Evolutionary conservation across 2,888 invertebrate genomes (phyloP).

Genomic region (Trisateles emortualis): DNA sequence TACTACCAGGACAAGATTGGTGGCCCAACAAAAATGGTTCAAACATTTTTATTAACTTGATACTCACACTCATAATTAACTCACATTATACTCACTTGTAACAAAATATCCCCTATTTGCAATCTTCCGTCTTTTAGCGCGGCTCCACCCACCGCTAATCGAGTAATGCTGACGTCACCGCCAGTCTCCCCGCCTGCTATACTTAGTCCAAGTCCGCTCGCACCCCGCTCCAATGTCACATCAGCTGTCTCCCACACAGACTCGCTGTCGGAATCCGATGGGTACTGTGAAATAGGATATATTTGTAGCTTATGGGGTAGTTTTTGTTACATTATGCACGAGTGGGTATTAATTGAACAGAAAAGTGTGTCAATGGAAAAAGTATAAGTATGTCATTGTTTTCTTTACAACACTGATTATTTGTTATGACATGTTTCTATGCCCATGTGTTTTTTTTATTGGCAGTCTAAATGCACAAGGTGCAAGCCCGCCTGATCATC

Average conservation of each 20-base stretch:
- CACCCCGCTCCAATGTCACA: conserved; percentile 94
- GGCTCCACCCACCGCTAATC: conserved; percentile 97
- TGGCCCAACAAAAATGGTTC: too few species aligned
- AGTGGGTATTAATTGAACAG: background rate
- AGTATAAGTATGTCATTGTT: too few species aligned
- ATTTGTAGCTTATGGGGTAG: background rate
- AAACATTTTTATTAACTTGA: too few species aligned
- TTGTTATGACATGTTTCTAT: too few species aligned
- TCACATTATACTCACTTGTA: conserved; percentile 80
- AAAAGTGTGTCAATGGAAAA: conserved; percentile 3
- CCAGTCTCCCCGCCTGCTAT: conserved; percentile 99
- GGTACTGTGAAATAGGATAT: conserved; percentile 56
- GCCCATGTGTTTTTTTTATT: too few species aligned
- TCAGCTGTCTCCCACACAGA: conserved; percentile 97
- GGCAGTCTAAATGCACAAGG: too few species aligned
- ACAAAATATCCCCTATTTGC: conserved; percentile 97
- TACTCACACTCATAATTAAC: background rate
- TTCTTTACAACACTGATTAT: too few species aligned
- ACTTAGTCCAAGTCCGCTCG: conserved; percentile 97
- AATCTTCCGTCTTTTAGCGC: conserved; percentile 95
- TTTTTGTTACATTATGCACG: background rate
- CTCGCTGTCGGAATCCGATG: conserved; percentile 83
- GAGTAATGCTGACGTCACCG: conserved; percentile 98
- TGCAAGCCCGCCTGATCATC: too few species aligned
- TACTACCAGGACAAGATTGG: too few species aligned